phyloP scores from a whole-genome alignment of 2,888 invertebrate genomes.

The Patella depressa region DNA sequence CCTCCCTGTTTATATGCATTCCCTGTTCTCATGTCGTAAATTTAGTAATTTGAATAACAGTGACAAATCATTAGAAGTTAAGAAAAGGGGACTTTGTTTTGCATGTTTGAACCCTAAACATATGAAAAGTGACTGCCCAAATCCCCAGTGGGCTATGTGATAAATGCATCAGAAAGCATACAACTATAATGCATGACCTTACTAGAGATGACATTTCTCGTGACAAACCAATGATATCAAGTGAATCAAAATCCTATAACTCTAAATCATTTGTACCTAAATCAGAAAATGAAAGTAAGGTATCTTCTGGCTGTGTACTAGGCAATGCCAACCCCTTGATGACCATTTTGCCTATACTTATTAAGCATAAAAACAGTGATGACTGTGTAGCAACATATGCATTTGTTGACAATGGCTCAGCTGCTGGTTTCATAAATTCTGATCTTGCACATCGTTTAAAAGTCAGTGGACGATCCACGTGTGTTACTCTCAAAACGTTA shows the following conservation, averaged over 20 bases:
- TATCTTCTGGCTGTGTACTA: neutral
- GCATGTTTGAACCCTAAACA: slow-evolving; percentile 1
- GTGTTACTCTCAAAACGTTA: neutral
- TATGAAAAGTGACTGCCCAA: neutral
- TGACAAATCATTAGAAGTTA: too few species aligned
- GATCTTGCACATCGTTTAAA: neutral
- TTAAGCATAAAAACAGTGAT: neutral
- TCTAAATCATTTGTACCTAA: neutral
- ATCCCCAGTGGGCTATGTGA: neutral
- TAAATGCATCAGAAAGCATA: neutral
- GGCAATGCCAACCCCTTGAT: neutral
- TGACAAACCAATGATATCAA: neutral
- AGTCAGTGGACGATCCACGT: neutral
- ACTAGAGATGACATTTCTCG: neutral
- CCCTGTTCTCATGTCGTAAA: neutral
- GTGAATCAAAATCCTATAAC: neutral
- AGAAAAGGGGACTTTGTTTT: neutral
- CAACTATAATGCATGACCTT: neutral
- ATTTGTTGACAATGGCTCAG: neutral
- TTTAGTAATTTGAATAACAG: neutral
- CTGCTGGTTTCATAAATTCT: neutral
- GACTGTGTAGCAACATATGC: too few species aligned
- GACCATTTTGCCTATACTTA: neutral
- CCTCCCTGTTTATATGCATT: neutral
- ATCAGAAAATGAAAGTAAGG: neutral